Conservation (phyloP, 2,888 invertebrate species). For the Acrobasis suavella region DNA sequence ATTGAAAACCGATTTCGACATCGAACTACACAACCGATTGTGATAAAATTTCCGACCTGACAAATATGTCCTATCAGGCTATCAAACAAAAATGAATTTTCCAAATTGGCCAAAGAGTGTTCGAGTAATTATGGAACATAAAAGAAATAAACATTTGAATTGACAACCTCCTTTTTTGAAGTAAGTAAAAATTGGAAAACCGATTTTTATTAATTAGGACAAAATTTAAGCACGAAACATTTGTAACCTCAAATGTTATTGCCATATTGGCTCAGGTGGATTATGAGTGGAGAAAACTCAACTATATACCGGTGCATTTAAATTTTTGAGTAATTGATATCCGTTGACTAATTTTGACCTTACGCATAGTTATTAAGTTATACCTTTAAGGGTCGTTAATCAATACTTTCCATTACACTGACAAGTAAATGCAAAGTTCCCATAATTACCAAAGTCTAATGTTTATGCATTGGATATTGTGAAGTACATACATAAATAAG, state of each 20-base stretch:
- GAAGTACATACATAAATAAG: not conserved
- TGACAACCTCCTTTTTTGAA: no score
- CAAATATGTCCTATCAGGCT: no score
- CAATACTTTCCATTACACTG: slow-evolving; percentile 5
- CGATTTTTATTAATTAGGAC: not conserved
- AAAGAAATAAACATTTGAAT: no score
- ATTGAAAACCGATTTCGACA: no score
- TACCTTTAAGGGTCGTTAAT: slow-evolving; percentile 9
- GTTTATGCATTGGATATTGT: not conserved
- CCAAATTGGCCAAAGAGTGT: no score
- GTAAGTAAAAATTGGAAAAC: not conserved
- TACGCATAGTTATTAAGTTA: not conserved
- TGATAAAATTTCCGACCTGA: no score
- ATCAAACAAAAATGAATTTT: no score
- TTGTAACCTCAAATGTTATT: not conserved
- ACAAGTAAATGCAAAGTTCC: slow-evolving; percentile 1
- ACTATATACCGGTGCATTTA: not conserved
- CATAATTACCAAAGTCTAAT: not conserved
- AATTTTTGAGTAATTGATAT: slow-evolving; percentile 12
- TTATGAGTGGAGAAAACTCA: not conserved
- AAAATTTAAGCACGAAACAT: not conserved
- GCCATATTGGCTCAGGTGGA: not conserved
- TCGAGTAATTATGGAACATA: no score
- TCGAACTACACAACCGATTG: no score
- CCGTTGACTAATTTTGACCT: slow-evolving; percentile 9